Conservation (phyloP, 1,140 invertebrate genomes). For the Drosophila ercepeae region DNA sequence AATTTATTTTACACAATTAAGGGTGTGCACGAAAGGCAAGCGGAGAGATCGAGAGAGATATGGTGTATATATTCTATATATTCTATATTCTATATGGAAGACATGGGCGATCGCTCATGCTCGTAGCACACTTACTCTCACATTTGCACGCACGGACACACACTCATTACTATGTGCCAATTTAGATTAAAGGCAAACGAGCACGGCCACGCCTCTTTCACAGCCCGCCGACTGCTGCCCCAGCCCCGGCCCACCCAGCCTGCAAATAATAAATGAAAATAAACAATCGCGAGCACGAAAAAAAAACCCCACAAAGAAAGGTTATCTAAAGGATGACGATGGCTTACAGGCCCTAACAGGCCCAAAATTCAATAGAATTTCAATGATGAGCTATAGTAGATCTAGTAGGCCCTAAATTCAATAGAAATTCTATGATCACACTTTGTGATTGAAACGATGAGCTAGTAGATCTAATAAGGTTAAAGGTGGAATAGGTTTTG, state of each 20-base stretch:
- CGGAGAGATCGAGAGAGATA: constrained; percentile 45
- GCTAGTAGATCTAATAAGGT: neutral
- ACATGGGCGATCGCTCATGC: constrained; percentile 65
- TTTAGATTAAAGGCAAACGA: constrained; percentile 75
- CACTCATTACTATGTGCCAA: constrained; percentile 74
- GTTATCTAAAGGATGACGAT: constrained; percentile 36
- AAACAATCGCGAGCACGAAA: constrained; percentile 4
- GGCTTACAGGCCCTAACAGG: constrained; percentile 3
- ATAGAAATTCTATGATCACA: neutral
- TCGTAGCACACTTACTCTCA: constrained; percentile 18
- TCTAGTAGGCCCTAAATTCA: neutral
- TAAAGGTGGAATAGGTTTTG: neutral
- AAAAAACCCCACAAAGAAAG: constrained; percentile 26
- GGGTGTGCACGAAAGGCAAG: constrained; percentile 67
- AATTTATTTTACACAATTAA: constrained; percentile 83
- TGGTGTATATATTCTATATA: constrained; percentile 14
- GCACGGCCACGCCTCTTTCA: constrained; percentile 59
- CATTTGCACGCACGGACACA: constrained; percentile 12
- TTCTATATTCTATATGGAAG: constrained; percentile 54
- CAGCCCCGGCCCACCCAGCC: constrained; percentile 32
- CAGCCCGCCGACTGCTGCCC: constrained; percentile 4
- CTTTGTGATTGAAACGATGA: neutral
- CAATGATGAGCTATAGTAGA: neutral
- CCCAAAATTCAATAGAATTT: neutral
- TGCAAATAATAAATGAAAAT: constrained; percentile 38